Evolutionary conservation across 2,888 invertebrate species (phyloP), one percentile per base, ranked within the genome.

Genomic region (Polymixis flavicincta): DNA sequence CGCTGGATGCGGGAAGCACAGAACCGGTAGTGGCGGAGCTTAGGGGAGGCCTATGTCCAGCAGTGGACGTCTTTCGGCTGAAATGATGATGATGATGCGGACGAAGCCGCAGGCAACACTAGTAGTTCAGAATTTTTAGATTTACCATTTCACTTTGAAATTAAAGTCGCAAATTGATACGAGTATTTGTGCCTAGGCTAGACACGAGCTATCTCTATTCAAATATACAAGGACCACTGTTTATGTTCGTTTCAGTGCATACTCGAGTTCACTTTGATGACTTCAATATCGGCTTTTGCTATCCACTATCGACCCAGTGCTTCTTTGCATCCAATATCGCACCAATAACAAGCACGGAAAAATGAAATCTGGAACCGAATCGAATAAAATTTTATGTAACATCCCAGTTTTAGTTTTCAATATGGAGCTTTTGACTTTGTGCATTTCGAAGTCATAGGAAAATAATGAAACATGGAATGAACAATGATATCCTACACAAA

Each of bases 241-340:
- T 68, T 28, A 8, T 60, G 22, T 50, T 45, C 25, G 14, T 50
- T 32, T 52, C 32, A 22, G 14, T 45, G 57, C n/a, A 77, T 66
- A 42, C 57, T 72, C 55, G 25, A 54, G 42, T 60, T 45, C 59
- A 45, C 22, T 70, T 77, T 70, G 72, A 77, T 70, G 66, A 22
- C 60, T 64, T 70, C 74, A 57, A 79, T 73, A 82, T 76, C 55
- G 25, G 64, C 48, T 74, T 68, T 68, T 67, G 59, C 48, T 50
- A 54, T 59, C 22, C 57, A 68, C 52, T 63, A 57, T 50, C 28
- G 42, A 52, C 9, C 7, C n/a, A 69, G 55, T 22, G 42, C n/a
- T 74, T 25, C 72, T 65, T n/a, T 63, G 72, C 70, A 74, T 83
- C 55, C 73, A 83, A 82, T 82, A 83, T 71, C 37, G 72, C 6